Evolutionary conservation across 1,140 invertebrate genomes (phyloP).

Genomic region (Aphelenchoides besseyi): DNA sequence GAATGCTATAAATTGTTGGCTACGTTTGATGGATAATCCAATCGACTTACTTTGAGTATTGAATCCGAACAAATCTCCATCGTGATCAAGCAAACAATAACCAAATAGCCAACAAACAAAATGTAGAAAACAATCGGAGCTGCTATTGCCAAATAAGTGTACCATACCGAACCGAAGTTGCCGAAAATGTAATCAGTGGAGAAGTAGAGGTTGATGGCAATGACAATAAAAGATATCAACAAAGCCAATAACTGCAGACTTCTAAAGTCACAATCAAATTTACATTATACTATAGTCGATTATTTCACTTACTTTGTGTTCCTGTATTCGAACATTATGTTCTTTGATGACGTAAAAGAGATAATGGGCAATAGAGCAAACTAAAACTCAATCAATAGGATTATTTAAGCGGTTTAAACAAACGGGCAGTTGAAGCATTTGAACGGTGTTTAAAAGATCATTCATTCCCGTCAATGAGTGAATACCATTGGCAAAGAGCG

Average conservation of each 20-base stretch:
- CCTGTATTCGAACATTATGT: conserved; percentile 79
- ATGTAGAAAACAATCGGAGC: conserved; percentile 37
- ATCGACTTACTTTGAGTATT: conserved; percentile 4
- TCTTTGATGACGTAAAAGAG: conserved; percentile 77
- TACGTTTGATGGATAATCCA: not conserved
- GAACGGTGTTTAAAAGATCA: conserved; percentile 76
- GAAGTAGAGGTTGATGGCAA: conserved; percentile 79
- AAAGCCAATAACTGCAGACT: conserved; percentile 34
- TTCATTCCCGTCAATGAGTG: conserved; percentile 78
- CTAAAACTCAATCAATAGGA: too few relatives aligned
- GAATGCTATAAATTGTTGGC: not conserved
- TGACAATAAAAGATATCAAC: conserved; percentile 70
- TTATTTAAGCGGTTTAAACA: too few relatives aligned
- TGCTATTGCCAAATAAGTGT: conserved; percentile 27
- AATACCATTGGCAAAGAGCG: conserved; percentile 69
- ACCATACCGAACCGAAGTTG: conserved; percentile 37
- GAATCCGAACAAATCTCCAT: conserved; percentile 16
- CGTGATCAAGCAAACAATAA: conserved; percentile 26
- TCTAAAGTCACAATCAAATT: conserved; percentile 45
- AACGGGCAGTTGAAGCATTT: conserved; percentile 64
- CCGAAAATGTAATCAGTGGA: conserved; percentile 36
- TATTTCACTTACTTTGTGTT: conserved; percentile 70
- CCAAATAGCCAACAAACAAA: conserved; percentile 42
- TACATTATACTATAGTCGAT: conserved; percentile 9
- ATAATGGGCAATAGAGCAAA: conserved; percentile 77